Conservation (phyloP, 2,113 vertebrate genomes). For the Charadrius vociferus region DNA sequence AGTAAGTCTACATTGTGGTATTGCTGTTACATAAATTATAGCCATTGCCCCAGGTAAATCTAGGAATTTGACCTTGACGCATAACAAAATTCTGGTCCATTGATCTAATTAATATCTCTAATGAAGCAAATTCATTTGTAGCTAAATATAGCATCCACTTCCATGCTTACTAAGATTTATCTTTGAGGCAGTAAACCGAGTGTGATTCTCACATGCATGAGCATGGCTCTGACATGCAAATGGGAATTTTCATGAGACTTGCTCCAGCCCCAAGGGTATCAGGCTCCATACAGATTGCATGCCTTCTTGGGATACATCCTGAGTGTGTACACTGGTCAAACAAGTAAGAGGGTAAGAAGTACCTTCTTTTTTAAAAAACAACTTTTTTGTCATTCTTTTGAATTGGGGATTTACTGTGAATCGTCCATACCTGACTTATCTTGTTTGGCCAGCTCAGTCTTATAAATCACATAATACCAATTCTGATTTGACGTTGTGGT, state of each 20-base stretch:
- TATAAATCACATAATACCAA: background rate
- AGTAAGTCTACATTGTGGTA: background rate
- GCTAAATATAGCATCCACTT: background rate
- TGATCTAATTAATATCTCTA: background rate
- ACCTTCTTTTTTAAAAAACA: background rate
- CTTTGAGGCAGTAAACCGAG: background rate
- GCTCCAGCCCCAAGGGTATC: fast-evolving
- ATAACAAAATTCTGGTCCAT: background rate
- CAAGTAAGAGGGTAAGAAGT: background rate
- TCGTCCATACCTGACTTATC: background rate
- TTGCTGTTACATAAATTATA: background rate
- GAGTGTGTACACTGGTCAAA: background rate
- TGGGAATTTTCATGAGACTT: background rate
- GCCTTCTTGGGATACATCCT: background rate
- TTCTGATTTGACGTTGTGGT: background rate
- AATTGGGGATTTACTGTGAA: background rate
- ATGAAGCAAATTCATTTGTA: background rate
- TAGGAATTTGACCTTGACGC: background rate
- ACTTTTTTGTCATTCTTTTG: background rate
- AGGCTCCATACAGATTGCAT: background rate
- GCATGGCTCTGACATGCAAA: background rate
- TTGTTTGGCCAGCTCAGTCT: background rate
- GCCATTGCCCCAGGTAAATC: background rate
- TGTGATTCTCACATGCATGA: fast-evolving
- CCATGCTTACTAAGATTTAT: background rate